phyloP scores from a whole-genome alignment of 2,888 invertebrate species.

The Athripsodes cinereus region DNA sequence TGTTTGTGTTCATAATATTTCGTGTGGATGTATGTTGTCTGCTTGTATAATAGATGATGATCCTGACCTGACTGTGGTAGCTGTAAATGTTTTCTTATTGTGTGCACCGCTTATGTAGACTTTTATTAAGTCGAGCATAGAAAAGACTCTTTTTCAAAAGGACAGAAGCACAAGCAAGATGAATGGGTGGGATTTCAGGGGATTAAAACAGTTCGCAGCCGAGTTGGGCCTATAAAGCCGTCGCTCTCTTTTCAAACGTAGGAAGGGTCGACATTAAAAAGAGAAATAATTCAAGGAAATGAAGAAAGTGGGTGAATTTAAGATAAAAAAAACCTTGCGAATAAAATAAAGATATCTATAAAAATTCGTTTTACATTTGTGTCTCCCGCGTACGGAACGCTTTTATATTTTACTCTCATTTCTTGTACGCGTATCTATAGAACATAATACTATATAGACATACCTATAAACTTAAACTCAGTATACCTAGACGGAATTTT shows the following conservation, averaged over 20 bases:
- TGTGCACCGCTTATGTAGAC: neutral
- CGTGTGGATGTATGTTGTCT: too few species aligned
- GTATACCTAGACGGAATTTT: too few species aligned
- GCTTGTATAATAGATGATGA: neutral
- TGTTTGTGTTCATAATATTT: too few species aligned
- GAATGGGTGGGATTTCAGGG: slow-evolving; percentile 9
- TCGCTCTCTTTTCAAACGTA: neutral
- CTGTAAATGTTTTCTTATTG: neutral
- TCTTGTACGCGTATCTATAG: too few species aligned
- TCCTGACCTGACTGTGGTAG: neutral
- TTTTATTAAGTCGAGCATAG: neutral
- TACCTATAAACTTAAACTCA: too few species aligned
- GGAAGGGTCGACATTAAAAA: slow-evolving; percentile 1
- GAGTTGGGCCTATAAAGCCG: neutral
- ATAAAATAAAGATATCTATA: neutral
- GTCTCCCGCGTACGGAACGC: neutral
- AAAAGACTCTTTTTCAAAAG: slow-evolving; percentile 2
- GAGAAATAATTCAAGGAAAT: neutral
- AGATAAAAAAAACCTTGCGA: neutral
- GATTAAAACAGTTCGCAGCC: slow-evolving; percentile 9
- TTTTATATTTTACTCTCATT: too few species aligned
- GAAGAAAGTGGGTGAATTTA: neutral
- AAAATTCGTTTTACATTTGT: neutral
- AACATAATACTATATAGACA: too few species aligned
- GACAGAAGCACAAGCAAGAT: slow-evolving; percentile 4